Base-by-base conservation (phyloP, 2,113 vertebrate species). In the Silurus meridionalis region DNA sequence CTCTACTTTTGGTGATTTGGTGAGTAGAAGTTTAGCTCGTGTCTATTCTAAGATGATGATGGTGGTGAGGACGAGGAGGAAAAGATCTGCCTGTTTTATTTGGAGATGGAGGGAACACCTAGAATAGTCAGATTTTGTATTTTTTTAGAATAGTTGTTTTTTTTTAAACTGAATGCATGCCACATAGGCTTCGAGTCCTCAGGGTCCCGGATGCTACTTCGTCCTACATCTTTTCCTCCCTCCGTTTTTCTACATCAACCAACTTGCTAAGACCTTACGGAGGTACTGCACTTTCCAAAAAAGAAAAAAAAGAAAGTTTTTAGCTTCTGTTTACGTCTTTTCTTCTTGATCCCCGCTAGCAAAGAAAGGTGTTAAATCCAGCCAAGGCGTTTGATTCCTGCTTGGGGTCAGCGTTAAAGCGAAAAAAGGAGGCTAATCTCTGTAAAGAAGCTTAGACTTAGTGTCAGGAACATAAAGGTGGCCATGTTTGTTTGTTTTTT, bases 381-480 rank as follows among this genome's bases (percentile, higher is more conserved):
- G 72, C 80, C 66, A 69, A 50, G 57, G 80, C 25, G 52, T 85
- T 84, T 53, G 58, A 53, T 15, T 71, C 72, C 67, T 77, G 64
- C 81, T 37, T 25, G n/a, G 78, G 77, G 57, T 83, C 19, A 19
- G 52, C 55, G 6, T 19, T 23, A 46, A 72, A 86, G 85, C 77
- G 63, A 86, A 80, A 91, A 89, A 93, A 91, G 90, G 92, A 93
- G 91, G 92, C 90, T 94, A 93, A 94, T 94, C 95, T 92, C 0
- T 52, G 81, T 78, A 94, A 95, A 95, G 94, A 90, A 92, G 95
- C 92, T 95, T 95, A 94, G 90, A 94, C 94, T 93, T 94, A 94
- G 92, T 55, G 87, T 86, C 89, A 90, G 92, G 90, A 92, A 92
- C 92, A 89, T 91, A 92, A 90, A 91, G 90, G 88, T 90, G 81